Conservation (phyloP, 2,888 invertebrate genomes). For the Crematogaster levior region DNA sequence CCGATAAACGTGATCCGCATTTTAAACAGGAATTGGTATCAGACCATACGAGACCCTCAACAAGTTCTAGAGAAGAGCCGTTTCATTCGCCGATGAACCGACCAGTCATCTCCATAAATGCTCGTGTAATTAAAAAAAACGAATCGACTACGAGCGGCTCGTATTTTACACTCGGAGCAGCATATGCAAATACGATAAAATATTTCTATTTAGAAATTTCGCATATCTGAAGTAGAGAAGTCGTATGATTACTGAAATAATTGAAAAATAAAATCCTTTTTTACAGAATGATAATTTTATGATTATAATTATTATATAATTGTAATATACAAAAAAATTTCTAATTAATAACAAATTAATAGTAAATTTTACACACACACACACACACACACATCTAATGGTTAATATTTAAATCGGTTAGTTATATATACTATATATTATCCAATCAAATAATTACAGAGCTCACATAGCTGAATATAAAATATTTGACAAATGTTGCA, state of each 20-base stretch:
- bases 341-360: no score
- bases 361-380: no score
- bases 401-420: background rate
- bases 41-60: conserved; percentile 33
- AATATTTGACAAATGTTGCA: background rate
- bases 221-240: background rate
- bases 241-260: background rate
- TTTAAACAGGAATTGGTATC: conserved; percentile 58
- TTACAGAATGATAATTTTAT: background rate
- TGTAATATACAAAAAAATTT: background rate
- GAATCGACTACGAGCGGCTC: background rate
- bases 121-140: conserved; percentile 37
- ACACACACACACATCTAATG: no score
- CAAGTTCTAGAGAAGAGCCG: conserved; percentile 35
- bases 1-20: conserved; percentile 71
- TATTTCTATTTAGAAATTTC: background rate
- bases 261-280: background rate
- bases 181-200: conserved; percentile 6
- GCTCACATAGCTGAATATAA: background rate
- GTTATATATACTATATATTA: background rate
- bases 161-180: background rate
- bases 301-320: background rate
- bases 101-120: conserved; percentile 30
- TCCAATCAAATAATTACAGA: background rate
- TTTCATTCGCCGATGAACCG: conserved; percentile 13